Evolutionary conservation across 1,140 invertebrate species (phyloP).

Genomic region (Listronotus oregonensis): DNA sequence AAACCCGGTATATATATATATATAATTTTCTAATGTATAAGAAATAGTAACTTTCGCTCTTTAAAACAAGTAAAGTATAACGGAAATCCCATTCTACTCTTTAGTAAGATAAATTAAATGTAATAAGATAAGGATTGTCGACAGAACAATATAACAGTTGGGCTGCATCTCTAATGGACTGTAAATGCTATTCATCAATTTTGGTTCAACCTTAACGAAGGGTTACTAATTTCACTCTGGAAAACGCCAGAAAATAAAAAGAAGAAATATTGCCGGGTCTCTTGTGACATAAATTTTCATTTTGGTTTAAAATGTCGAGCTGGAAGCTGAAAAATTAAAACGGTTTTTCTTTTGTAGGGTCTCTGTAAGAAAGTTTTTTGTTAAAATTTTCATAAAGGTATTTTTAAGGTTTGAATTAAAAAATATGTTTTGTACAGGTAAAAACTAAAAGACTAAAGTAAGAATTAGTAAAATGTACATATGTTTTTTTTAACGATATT

Average conservation of each 20-base stretch:
- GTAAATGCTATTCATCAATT: conserved; percentile 31
- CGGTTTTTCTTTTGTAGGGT: conserved; percentile 17
- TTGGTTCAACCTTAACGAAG: conserved; percentile 25
- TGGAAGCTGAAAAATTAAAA: conserved; percentile 32
- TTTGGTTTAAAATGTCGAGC: conserved; percentile 29
- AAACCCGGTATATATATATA: too few relatives aligned
- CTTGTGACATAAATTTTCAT: conserved; percentile 33
- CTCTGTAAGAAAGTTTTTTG: conserved; percentile 21
- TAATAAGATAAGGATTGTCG: conserved; percentile 46
- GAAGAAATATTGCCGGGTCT: conserved; percentile 28
- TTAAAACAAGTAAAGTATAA: neutral
- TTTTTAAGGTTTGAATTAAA: too few relatives aligned
- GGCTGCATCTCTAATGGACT: conserved; percentile 22
- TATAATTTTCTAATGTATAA: too few relatives aligned
- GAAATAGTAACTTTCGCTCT: neutral
- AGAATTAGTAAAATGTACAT: too few relatives aligned
- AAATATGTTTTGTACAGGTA: too few relatives aligned
- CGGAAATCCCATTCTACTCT: conserved; percentile 7
- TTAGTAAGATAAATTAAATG: conserved; percentile 32
- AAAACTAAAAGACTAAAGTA: too few relatives aligned
- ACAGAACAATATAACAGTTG: conserved; percentile 34
- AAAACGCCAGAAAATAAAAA: conserved; percentile 26
- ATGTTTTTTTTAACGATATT: too few relatives aligned
- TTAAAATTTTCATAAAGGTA: neutral
- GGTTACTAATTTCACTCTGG: conserved; percentile 15